Conservation (phyloP, 1,140 invertebrate genomes). For the Notospermus geniculatus region DNA sequence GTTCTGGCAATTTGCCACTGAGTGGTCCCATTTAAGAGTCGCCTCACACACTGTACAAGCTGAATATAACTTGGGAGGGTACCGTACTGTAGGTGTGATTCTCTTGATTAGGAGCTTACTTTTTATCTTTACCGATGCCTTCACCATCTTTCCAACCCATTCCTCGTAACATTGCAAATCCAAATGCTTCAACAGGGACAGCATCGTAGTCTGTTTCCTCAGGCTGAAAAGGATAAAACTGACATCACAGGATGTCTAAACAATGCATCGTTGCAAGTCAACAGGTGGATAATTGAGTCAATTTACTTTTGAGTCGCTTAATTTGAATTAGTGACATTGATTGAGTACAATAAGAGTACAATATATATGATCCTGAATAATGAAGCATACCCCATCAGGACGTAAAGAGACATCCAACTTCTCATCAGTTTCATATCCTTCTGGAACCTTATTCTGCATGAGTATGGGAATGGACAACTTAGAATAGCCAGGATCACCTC, state of each 20-base stretch:
- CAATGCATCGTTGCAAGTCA: too few species aligned
- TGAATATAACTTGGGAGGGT: background rate
- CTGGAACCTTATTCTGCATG: conserved; percentile 57
- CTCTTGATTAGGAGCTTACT: conserved; percentile 56
- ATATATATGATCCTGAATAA: too few species aligned
- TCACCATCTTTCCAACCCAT: conserved; percentile 87
- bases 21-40: background rate
- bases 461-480: conserved; percentile 52
- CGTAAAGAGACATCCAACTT: conserved; percentile 57
- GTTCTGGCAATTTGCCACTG: background rate
- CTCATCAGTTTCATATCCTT: conserved; percentile 59
- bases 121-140: conserved; percentile 65
- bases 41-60: too few species aligned
- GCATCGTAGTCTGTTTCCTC: conserved; percentile 75
- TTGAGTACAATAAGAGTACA: too few species aligned
- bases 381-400: conserved; percentile 47
- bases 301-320: background rate
- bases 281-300: background rate
- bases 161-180: conserved; percentile 85
- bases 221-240: conserved; percentile 28
- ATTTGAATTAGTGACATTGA: background rate
- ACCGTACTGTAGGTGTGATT: too few species aligned
- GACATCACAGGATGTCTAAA: too few species aligned
- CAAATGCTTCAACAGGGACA: conserved; percentile 84
- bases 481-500: conserved; percentile 41